phyloP scores from a whole-genome alignment of 2,888 invertebrate species.

The Pterostichus madidus region DNA sequence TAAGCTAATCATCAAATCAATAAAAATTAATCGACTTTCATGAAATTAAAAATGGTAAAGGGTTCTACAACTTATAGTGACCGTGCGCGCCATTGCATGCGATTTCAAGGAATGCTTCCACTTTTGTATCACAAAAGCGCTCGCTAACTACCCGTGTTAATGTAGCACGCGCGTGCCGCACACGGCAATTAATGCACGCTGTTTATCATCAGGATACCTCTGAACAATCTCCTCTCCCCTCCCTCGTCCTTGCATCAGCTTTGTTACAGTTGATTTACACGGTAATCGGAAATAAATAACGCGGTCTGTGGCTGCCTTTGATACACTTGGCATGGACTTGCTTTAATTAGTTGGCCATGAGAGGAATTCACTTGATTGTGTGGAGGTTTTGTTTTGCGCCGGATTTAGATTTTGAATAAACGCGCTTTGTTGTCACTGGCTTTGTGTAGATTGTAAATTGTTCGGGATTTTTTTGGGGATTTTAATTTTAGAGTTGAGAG shows the following conservation, averaged over 20 bases:
- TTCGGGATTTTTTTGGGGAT: background rate
- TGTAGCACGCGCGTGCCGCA: conserved; percentile 1
- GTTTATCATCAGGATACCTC: conserved; percentile 35
- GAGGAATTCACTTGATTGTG: conserved; percentile 5
- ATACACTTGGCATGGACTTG: conserved; percentile 20
- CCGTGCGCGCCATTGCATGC: background rate
- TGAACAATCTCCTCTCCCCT: background rate
- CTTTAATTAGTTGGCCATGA: conserved; percentile 37
- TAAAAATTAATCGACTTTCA: too few species aligned
- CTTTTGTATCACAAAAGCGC: conserved; percentile 54
- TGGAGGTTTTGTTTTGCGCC: conserved; percentile 7
- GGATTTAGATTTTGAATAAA: conserved; percentile 16
- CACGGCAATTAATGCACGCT: conserved; percentile 44
- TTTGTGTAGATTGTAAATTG: conserved; percentile 1
- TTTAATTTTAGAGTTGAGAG: conserved; percentile 3
- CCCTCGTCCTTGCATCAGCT: background rate
- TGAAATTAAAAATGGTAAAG: too few species aligned
- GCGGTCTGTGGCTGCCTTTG: conserved; percentile 23
- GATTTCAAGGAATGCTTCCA: conserved; percentile 40
- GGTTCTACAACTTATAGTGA: too few species aligned
- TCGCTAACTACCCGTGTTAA: conserved; percentile 40
- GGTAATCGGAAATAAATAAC: conserved; percentile 45
- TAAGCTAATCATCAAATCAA: too few species aligned
- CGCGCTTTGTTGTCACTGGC: conserved; percentile 14
- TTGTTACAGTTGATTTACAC: conserved; percentile 47